Evolutionary conservation across 2,888 invertebrate genomes (phyloP).

Genomic region (Heliconius cydno): DNA sequence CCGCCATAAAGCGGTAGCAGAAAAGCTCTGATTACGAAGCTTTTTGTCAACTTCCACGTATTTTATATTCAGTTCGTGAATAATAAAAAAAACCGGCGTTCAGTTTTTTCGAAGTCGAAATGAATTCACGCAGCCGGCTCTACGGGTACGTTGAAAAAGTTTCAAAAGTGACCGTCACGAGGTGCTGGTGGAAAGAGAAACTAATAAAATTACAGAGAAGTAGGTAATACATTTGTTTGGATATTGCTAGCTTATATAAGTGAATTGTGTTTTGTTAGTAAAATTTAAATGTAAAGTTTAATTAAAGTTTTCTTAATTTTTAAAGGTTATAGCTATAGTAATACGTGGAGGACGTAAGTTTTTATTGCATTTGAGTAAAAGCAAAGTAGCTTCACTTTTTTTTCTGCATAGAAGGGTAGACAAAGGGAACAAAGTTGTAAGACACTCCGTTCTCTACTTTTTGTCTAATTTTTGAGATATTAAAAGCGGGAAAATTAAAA

Average conservation of each 20-base stretch:
- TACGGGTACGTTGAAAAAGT: constrained; percentile 41
- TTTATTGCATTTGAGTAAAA: too few species aligned
- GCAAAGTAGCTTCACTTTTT: too few species aligned
- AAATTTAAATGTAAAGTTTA: background rate
- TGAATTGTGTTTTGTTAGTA: background rate
- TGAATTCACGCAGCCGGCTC: constrained; percentile 64
- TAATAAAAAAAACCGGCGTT: constrained; percentile 55
- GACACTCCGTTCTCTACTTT: too few species aligned
- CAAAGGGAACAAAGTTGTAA: too few species aligned
- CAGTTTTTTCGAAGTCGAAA: constrained; percentile 65
- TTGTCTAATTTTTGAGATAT: background rate
- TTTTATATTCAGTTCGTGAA: constrained; percentile 67
- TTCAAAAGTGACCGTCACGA: constrained; percentile 37
- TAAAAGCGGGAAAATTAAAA: background rate
- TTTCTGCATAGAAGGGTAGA: too few species aligned
- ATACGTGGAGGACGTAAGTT: background rate
- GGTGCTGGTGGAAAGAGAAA: constrained; percentile 26
- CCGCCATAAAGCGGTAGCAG: constrained; percentile 37
- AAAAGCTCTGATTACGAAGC: constrained; percentile 43
- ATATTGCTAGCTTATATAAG: constrained; percentile 3
- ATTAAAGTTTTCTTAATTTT: background rate
- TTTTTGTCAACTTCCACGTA: constrained; percentile 50
- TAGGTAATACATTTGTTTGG: constrained; percentile 17
- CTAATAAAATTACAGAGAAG: constrained; percentile 32
- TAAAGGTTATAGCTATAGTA: background rate